Base-by-base conservation (phyloP, 92 coral and sea anemone species). In the Palythoa caribaeorum region DNA sequence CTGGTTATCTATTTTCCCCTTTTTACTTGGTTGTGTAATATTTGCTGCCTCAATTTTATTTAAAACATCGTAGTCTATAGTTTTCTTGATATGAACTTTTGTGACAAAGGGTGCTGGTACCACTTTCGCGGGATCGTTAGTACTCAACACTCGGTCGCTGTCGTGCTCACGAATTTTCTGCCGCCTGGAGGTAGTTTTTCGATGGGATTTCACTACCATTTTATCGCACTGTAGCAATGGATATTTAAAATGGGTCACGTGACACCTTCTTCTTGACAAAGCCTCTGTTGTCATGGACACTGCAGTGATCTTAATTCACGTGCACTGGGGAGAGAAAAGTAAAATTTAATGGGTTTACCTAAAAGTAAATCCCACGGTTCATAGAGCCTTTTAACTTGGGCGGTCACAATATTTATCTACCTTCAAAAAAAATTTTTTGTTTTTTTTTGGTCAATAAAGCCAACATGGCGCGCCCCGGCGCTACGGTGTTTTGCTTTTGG, bases 11-110 rank as follows among this genome's bases (percentile, higher is more conserved):
- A 80, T 88, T 28, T 57, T 59, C 1, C 5, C 44, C 51, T 54
- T 2, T 59, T 60, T 81, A 19, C 37, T 50, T 55, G 38, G 19
- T 57, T 63, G 38, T 50, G 47, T 76, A 15, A 35, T 63, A 54
- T 47, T 16, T 16, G 48, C 37, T 13, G 75, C 35, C 17, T 78
- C 39, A 37, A 13, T 15, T 14, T 14, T 72, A 68, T n/a, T 44
- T n/a, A 52, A 28, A 21, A 48, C 21, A 8, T 84, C 36, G 47
- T 38, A 35, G 13, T 50, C 66, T 9, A 74, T 79, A 15, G 73
- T 80, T 53, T 76, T 86, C 83, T 73, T 88, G 21, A 95, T 95
- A 78, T 95, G 94, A 59, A 95, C 98, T 80, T 92, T 95, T 9
- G 96, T 95, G 12, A 95, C 92, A 71, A 93, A 95, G 12, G 96